Percentiles rank a stretch among this genome's conserved stretches.
phyloP scores from a whole-genome alignment of 2,888 invertebrate species.

The Lycocerus yunnanus region DNA sequence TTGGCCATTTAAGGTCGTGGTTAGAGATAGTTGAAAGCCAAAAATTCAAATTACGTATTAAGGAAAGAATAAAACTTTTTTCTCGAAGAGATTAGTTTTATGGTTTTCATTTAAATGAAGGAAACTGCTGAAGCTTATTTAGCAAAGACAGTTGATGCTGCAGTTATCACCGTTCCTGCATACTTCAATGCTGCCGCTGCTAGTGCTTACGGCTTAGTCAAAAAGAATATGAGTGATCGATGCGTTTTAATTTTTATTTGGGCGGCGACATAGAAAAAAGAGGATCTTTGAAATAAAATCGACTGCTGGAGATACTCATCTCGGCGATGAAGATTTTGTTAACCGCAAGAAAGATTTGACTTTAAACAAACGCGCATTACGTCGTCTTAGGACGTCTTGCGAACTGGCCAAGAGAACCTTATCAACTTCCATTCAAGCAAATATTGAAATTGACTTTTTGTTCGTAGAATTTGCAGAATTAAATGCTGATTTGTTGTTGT shows the following conservation, averaged over 20 bases:
- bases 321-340: conserved; percentile 93
- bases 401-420: conserved; percentile 86
- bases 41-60: conserved; percentile 85
- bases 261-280: conserved; percentile 95
- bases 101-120: conserved; percentile 94
- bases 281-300: conserved; percentile 93
- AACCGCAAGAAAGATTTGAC: conserved; percentile 88
- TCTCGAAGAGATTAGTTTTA: conserved; percentile 90
- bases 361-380: conserved; percentile 85
- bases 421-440: conserved; percentile 86
- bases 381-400: conserved; percentile 91
- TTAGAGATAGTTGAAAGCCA: conserved; percentile 78
- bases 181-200: conserved; percentile 92
- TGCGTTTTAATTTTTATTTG: conserved; percentile 80
- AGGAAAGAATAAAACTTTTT: conserved; percentile 86
- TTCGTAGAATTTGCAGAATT: conserved; percentile 97
- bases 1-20: conserved; percentile 91
- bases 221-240: conserved; percentile 78
- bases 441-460: conserved; percentile 94
- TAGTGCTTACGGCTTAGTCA: conserved; percentile 89
- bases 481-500: conserved; percentile 93
- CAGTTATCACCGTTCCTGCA: conserved; percentile 89
- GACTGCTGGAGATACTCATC: conserved; percentile 93
- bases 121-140: conserved; percentile 88
- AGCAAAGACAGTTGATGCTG: conserved; percentile 82